These are phyloP conservation scores for Mirza zaza DNA, from an alignment of 2,113 vertebrate genomes.

Conservation along the genomic window DNA sequence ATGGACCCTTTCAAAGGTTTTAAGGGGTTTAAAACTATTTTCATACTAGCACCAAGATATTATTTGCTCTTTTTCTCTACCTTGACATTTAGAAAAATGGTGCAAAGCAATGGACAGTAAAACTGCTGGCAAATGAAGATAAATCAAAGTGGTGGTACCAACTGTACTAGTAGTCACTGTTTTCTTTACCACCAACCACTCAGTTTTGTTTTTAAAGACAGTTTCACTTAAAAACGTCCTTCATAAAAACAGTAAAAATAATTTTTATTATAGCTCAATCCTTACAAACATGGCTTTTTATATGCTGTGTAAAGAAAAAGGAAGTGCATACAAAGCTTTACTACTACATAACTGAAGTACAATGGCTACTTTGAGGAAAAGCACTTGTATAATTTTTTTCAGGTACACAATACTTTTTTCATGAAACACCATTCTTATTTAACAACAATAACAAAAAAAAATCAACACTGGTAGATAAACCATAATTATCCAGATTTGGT, in stretches of 20 bases:
- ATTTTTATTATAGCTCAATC: neutral
- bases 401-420: neutral
- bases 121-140: neutral
- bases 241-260: slow-evolving; percentile 3
- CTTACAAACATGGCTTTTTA: neutral
- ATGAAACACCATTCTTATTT: neutral
- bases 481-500: neutral
- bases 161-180: neutral
- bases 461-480: neutral
- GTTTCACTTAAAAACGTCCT: neutral
- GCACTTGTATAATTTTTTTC: neutral
- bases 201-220: neutral
- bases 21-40: neutral
- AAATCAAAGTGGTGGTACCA: neutral
- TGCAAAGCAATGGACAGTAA: neutral
- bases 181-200: neutral
- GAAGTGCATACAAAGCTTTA: neutral
- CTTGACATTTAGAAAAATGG: neutral
- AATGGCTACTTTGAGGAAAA: neutral
- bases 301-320: neutral
- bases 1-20: neutral
- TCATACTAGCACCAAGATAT: neutral
- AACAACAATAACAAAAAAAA: neutral
- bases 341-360: neutral
- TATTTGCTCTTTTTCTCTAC: neutral